phyloP scores from a whole-genome alignment of 2,888 invertebrate genomes.

The Drosophila nr. perissopoda region DNA sequence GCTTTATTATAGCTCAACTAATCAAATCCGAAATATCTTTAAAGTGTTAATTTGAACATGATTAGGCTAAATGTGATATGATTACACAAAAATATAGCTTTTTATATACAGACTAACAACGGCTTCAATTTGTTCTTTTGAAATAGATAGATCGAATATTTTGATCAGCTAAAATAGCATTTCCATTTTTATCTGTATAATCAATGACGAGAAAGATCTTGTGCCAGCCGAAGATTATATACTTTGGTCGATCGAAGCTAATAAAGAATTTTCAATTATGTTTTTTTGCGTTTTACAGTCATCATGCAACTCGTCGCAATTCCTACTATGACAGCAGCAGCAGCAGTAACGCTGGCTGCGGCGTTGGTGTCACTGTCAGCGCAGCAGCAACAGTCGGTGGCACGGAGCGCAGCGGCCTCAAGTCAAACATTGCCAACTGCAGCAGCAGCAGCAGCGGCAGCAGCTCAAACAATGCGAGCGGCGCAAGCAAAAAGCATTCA shows the following conservation, averaged over 20 bases:
- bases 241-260: background rate
- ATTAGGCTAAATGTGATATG: background rate
- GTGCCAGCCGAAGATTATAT: background rate
- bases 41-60: background rate
- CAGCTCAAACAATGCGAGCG: slow-evolving; percentile 31
- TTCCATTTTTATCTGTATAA: background rate
- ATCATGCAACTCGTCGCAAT: slow-evolving; percentile 78
- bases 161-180: background rate
- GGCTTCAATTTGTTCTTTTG: background rate
- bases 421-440: slow-evolving; percentile 55
- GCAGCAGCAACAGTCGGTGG: slow-evolving; percentile 19
- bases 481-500: slow-evolving; percentile 59
- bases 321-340: slow-evolving; percentile 74
- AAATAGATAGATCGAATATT: background rate
- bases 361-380: slow-evolving; percentile 7
- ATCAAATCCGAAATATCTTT: background rate
- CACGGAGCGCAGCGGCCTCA: slow-evolving; percentile 58
- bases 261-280: background rate
- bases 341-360: slow-evolving; percentile 46
- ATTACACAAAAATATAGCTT: background rate
- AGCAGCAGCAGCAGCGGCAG: slow-evolving; percentile 32
- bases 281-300: slow-evolving; percentile 50
- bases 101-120: background rate
- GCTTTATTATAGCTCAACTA: background rate
- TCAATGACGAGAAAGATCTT: background rate